A percentile compares a stretch with the other conserved stretches of the same genome.
These are phyloP conservation scores for Amia ocellicauda DNA, from an alignment of 2,113 vertebrate genomes.

Conservation along the genomic window DNA sequence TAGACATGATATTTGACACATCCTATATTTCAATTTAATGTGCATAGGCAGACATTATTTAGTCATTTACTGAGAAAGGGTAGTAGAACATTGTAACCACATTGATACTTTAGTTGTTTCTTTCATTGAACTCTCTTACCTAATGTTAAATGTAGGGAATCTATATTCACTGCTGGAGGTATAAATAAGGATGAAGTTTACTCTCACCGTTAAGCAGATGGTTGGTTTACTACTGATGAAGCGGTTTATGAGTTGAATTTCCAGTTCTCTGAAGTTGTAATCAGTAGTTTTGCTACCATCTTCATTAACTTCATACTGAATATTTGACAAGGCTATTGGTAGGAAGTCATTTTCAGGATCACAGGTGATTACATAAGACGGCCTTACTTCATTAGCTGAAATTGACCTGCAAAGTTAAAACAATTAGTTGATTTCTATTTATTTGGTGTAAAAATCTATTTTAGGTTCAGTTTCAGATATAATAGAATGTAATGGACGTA, in stretches of 20 bases:
- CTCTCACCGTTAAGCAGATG: slow-evolving; percentile 30
- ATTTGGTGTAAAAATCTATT: too few relatives aligned
- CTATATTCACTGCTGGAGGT: neutral
- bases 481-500: too few relatives aligned
- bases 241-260: slow-evolving; percentile 33
- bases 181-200: neutral
- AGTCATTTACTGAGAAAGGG: too few relatives aligned
- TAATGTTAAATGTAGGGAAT: too few relatives aligned
- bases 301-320: slow-evolving; percentile 31
- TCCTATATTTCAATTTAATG: too few relatives aligned
- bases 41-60: too few relatives aligned
- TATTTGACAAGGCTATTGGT: slow-evolving; percentile 36
- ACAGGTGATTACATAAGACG: slow-evolving; percentile 31
- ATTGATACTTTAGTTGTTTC: too few relatives aligned
- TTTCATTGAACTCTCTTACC: too few relatives aligned
- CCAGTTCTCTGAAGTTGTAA: slow-evolving; percentile 34
- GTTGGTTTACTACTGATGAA: slow-evolving; percentile 41
- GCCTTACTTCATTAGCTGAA: slow-evolving; percentile 32
- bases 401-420: slow-evolving; percentile 24
- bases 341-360: slow-evolving; percentile 31
- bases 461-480: too few relatives aligned
- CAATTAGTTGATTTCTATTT: neutral
- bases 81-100: too few relatives aligned
- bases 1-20: too few relatives aligned
- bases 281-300: slow-evolving; percentile 29